Base-by-base conservation (phyloP, 2,113 vertebrate species). In the Sylvietta virens region DNA sequence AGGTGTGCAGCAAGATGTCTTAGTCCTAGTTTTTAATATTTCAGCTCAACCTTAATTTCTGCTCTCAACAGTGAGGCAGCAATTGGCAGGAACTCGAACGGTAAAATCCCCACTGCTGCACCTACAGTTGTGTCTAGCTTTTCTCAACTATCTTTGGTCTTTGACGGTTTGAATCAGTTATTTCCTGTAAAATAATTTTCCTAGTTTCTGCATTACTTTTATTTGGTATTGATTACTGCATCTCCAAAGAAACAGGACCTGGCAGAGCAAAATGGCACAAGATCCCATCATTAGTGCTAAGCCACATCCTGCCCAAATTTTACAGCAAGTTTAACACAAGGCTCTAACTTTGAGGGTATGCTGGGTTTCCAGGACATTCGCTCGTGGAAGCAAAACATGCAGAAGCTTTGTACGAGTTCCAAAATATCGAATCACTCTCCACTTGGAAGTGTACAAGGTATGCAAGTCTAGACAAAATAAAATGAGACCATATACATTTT, bases 381-480 rank as follows among this genome's bases (percentile, higher is more conserved):
- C 54, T 42, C 39, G 78, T 10, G 67, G 87, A 96, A 93, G 61
- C 10, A 91, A 94, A 96, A 89, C 64, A 87, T 10, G 44, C 37
- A 58, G 30, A 81, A 76, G 69, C 44, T 92, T 88, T 92, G 53
- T 66, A 66, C 0, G 0, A 94, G 83, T 81, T 93, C 69, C 77
- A 86, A 81, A 90, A 91, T n/a, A 69, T 20, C 42, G 4, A 62
- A 66, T 39, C 64, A 40, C 54, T 62, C 94, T 95, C 71, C 72
- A 51, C 53, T 78, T 77, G 62, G 83, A 94, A 84, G 13, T 7
- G 48, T 39, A 53, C 39, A 74, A 76, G 45, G 57, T 72, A 82
- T 58, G 20, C 57, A 91, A 92, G 80, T 71, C 69, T 78, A 90
- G 83, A 81, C 88, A 83, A 93, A 94, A 82, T n/a, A 91, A 86